Percentiles rank a stretch among this genome's conserved stretches.
These are phyloP conservation scores for Colossoma macropomum DNA, from an alignment of 2,113 vertebrate species.

Conservation along the genomic window DNA sequence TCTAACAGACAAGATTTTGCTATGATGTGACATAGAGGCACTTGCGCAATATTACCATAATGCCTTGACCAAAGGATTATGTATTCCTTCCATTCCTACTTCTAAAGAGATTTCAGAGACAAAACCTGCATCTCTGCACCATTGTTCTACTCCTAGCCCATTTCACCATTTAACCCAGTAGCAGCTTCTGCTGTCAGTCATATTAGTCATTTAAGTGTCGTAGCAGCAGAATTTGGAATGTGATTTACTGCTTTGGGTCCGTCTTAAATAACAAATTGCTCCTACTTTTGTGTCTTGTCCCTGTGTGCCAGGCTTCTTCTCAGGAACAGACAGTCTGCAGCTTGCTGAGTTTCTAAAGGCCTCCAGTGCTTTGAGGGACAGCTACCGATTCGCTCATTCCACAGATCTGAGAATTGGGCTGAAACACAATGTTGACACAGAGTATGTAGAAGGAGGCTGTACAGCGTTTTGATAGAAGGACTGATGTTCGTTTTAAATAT, in stretches of 20 bases:
- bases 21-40: too few relatives aligned
- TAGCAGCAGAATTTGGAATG: background rate
- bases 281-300: background rate
- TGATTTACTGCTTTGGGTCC: background rate
- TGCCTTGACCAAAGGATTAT: too few relatives aligned
- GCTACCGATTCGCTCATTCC: slow-evolving; percentile 61
- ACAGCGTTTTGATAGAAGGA: background rate
- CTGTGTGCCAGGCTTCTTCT: slow-evolving; percentile 60
- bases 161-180: background rate
- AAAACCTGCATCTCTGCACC: background rate
- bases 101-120: background rate
- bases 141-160: background rate
- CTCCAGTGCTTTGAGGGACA: slow-evolving; percentile 56
- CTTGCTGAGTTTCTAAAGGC: slow-evolving; percentile 61
- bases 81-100: background rate
- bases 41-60: too few relatives aligned
- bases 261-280: background rate
- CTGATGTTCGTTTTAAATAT: background rate
- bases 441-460: slow-evolving; percentile 51
- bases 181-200: background rate
- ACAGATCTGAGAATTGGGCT: slow-evolving; percentile 43
- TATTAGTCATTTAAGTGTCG: background rate
- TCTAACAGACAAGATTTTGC: too few relatives aligned
- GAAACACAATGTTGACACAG: slow-evolving; percentile 48
- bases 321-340: slow-evolving; percentile 48